A percentile compares a stretch with the other conserved stretches of the same genome.
phyloP scores from a whole-genome alignment of 2,113 vertebrate genomes.

The Probosciger aterrimus region DNA sequence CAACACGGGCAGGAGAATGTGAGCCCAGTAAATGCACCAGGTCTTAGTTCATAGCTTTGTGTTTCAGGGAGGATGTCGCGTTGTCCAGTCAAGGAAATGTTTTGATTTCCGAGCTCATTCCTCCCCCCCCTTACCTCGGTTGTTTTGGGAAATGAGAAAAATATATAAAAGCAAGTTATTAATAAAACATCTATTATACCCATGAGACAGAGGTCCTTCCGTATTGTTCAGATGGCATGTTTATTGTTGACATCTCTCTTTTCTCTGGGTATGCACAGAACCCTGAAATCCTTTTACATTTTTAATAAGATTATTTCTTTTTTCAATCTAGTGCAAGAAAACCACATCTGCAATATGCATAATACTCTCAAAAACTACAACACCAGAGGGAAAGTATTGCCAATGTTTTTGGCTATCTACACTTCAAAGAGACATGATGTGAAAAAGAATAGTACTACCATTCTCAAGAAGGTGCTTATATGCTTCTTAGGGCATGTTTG shows the following conservation, averaged over 20 bases:
- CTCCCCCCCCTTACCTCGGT: rapidly evolving
- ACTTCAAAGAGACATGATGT: constrained; percentile 14
- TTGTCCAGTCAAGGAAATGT: background rate
- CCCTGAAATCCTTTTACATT: constrained; percentile 73
- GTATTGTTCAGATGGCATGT: constrained; percentile 64
- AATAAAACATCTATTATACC: constrained; percentile 68
- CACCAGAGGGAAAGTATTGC: constrained; percentile 45
- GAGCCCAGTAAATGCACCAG: background rate
- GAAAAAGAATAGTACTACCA: background rate
- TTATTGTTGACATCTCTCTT: constrained; percentile 72
- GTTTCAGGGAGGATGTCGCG: background rate
- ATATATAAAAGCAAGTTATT: constrained; percentile 61
- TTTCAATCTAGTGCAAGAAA: constrained; percentile 55
- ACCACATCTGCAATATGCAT: constrained; percentile 53
- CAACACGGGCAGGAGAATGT: rapidly evolving
- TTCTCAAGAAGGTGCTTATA: background rate
- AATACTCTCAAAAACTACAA: constrained; percentile 58
- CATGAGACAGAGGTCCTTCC: constrained; percentile 61
- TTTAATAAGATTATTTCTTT: constrained; percentile 71
- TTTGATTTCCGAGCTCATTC: constrained; percentile 8
- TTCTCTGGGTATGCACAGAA: constrained; percentile 63
- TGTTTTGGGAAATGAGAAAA: constrained; percentile 58
- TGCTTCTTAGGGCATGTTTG: background rate
- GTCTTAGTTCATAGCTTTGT: background rate
- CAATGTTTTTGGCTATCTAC: constrained; percentile 26